A percentile compares a stretch with the other conserved stretches of the same genome.
These are phyloP conservation scores for Melanotaenia boesemani DNA, from an alignment of 2,797 vertebrate genomes.

Conservation along the genomic window DNA sequence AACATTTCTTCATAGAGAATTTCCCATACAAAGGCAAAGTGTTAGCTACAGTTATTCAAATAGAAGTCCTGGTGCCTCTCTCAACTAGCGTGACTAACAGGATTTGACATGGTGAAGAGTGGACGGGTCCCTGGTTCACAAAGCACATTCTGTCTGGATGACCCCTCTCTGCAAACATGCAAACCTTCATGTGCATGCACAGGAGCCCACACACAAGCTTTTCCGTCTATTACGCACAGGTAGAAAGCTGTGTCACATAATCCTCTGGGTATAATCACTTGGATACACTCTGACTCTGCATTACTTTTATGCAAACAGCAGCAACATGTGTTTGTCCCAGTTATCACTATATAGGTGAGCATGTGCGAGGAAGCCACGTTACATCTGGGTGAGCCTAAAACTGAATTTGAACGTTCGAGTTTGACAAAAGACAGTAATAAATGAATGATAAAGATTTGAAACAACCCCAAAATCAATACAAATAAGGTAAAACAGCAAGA, in stretches of 20 bases:
- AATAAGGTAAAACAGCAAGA: not conserved
- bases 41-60: constrained; percentile 54
- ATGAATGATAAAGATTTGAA: not conserved
- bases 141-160: constrained; percentile 66
- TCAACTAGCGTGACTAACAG: constrained; percentile 70
- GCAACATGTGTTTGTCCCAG: constrained; percentile 19
- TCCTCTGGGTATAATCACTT: constrained; percentile 24
- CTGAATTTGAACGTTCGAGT: not conserved
- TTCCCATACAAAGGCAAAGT: constrained; percentile 31
- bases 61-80: constrained; percentile 47
- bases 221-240: constrained; percentile 8
- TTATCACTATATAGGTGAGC: constrained; percentile 1
- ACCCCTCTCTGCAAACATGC: constrained; percentile 21
- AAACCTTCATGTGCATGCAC: constrained; percentile 5
- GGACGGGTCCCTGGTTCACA: constrained; percentile 60
- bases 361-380: constrained; percentile 34
- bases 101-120: constrained; percentile 68
- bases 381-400: not conserved
- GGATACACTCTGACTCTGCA: constrained; percentile 15
- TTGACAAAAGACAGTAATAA: not conserved
- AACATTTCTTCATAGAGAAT: constrained; percentile 19
- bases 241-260: constrained; percentile 26
- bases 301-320: constrained; percentile 14
- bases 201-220: not conserved
- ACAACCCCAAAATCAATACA: not conserved